Conservation (phyloP, 1,140 invertebrate species). For the Heliconius melpomene region DNA sequence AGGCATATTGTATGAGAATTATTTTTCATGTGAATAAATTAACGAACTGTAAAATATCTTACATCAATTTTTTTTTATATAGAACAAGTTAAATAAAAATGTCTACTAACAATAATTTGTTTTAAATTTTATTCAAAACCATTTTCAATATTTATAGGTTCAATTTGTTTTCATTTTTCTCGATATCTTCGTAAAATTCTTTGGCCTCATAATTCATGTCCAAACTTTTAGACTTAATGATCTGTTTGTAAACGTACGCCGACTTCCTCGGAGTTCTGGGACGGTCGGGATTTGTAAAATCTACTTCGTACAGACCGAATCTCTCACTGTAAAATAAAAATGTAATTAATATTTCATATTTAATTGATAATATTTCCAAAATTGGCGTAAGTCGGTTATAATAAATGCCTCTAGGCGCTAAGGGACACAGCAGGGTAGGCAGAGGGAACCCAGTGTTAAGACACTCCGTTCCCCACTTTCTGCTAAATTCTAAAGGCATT, state of each 20-base stretch:
- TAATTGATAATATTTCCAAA: too few species aligned
- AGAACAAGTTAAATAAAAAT: background rate
- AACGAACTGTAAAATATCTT: too few species aligned
- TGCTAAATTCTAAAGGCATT: too few species aligned
- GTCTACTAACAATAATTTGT: background rate
- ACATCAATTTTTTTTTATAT: background rate
- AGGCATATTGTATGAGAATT: too few species aligned
- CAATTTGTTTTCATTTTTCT: background rate
- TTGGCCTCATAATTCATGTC: conserved; percentile 66
- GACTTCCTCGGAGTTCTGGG: conserved; percentile 86
- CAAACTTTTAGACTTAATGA: conserved; percentile 78
- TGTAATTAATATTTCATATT: too few species aligned
- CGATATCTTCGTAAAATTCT: background rate
- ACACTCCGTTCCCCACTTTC: too few species aligned
- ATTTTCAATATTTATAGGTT: background rate
- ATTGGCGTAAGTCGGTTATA: too few species aligned
- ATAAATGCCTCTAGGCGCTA: too few species aligned
- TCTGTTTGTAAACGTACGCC: conserved; percentile 81
- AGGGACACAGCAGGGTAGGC: too few species aligned
- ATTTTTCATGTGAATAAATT: too few species aligned
- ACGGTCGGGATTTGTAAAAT: conserved; percentile 84
- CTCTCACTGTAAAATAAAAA: conserved; percentile 81
- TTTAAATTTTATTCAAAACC: background rate
- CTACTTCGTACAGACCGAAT: conserved; percentile 88
- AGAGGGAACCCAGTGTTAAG: too few species aligned